Percentiles rank a stretch among this genome's conserved stretches.
phyloP scores from a whole-genome alignment of 2,113 vertebrate species.

The Pelobates fuscus region DNA sequence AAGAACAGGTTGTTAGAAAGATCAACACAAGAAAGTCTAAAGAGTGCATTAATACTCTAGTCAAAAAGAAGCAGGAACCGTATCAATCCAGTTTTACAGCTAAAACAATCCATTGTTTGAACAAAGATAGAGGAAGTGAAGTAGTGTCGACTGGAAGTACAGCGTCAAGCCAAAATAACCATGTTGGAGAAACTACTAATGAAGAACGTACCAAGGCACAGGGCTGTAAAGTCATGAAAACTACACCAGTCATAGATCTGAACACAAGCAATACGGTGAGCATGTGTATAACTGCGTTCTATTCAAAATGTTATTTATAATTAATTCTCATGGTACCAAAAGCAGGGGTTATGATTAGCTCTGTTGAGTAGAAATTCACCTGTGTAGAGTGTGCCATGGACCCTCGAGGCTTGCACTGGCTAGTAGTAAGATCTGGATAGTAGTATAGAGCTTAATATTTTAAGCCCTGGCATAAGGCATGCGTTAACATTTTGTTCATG shows the following conservation, averaged over 20 bases:
- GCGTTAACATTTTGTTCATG: no score
- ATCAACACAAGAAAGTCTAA: background rate
- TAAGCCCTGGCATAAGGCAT: no score
- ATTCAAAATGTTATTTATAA: no score
- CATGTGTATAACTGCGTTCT: background rate
- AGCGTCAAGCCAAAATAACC: background rate
- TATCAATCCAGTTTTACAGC: background rate
- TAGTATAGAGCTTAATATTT: no score
- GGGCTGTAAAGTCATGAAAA: background rate
- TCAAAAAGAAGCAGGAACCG: background rate
- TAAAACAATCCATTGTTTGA: background rate
- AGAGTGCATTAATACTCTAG: background rate
- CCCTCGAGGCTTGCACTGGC: no score
- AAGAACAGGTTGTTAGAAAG: background rate
- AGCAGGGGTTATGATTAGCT: no score
- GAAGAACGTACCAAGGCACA: background rate
- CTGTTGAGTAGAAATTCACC: no score
- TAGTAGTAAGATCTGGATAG: no score
- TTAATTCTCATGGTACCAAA: no score
- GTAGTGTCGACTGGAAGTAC: background rate
- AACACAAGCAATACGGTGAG: conserved; percentile 6
- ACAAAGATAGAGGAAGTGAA: background rate
- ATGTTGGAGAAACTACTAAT: background rate
- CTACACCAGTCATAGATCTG: background rate
- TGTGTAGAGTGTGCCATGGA: no score